Evolutionary conservation across 1,140 invertebrate genomes (phyloP), one percentile per base, ranked within the genome.

Genomic region (Araneus ventricosus): DNA sequence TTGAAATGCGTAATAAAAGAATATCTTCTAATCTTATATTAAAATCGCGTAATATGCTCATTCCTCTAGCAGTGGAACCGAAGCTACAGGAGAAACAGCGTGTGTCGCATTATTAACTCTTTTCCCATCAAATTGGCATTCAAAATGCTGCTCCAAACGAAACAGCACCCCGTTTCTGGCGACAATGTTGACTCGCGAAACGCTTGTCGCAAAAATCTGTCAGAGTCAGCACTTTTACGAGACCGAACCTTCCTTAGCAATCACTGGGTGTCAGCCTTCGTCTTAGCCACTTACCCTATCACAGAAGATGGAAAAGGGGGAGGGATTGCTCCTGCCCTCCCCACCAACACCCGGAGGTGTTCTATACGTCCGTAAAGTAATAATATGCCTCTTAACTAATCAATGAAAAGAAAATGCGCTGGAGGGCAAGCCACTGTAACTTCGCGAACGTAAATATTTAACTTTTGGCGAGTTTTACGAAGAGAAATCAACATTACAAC

Each of bases 371-470:
- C 41, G 14, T 61, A 80, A 79, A 90, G 89, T 91, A 91, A 91
- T 91, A 91, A 91, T 91, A 91, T 91, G 89, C 89, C 79, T 84
- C 89, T 91, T 91, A 91, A 82, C 89, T 91, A 91, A 91, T 91
- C 89, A 82, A 84, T 91, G 89, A 91, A 91, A 88, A 84, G 80
- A 91, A 88, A 91, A 91, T 27, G 88, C 75, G 79, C 79, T 41
- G 45, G 52, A 82, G 89, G 89, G 88, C 67, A 80, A 82, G 89
- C 89, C 79, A 84, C 89, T 91, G 89, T 91, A 84, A 84, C 89
- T 91, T 63, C 89, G 79, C 30, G 52, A 90, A 91, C 89, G 89
- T 91, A 91, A 91, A 91, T 91, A 91, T 91, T 91, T 91, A 91
- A 91, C 89, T 91, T 91, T 91, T 91, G 79, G 89, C 89, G 89